These are phyloP conservation scores for Tetraneura akinire DNA, from an alignment of 1,140 invertebrate genomes.

Conservation along the genomic window DNA sequence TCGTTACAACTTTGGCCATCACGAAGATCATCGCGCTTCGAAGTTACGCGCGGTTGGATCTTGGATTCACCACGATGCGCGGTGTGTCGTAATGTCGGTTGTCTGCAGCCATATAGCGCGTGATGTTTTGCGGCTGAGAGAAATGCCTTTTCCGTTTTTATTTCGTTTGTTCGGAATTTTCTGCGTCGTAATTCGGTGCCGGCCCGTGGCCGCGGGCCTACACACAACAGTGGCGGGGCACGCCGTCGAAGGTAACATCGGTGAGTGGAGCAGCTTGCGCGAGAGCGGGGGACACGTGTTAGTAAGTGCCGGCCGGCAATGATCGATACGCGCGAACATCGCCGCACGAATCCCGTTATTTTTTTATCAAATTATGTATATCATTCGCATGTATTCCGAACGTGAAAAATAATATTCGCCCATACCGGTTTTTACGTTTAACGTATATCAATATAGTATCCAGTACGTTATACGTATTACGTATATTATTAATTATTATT, in stretches of 20 bases:
- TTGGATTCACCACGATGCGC: not conserved
- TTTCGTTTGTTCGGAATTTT: not conserved
- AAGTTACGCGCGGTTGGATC: not conserved
- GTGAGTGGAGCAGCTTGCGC: not conserved
- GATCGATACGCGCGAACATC: constrained; percentile 13
- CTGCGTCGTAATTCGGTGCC: constrained; percentile 32
- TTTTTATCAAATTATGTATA: not conserved
- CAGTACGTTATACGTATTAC: too few species aligned
- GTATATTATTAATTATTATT: not conserved
- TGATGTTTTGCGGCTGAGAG: not conserved
- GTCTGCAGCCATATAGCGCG: too few species aligned
- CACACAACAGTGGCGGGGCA: not conserved
- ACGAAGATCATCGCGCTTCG: constrained; percentile 20
- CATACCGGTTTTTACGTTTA: not conserved
- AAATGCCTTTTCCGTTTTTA: not conserved
- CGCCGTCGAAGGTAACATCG: not conserved
- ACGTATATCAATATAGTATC: too few species aligned
- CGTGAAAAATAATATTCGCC: not conserved
- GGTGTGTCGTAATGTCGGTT: too few species aligned
- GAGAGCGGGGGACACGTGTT: constrained; percentile 40
- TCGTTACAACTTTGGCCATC: not conserved
- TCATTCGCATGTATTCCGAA: not conserved
- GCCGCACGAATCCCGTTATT: constrained; percentile 23
- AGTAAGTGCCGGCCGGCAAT: constrained; percentile 25
- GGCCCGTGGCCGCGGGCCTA: not conserved